phyloP scores from a whole-genome alignment of 2,113 vertebrate species.

The Nestor notabilis region DNA sequence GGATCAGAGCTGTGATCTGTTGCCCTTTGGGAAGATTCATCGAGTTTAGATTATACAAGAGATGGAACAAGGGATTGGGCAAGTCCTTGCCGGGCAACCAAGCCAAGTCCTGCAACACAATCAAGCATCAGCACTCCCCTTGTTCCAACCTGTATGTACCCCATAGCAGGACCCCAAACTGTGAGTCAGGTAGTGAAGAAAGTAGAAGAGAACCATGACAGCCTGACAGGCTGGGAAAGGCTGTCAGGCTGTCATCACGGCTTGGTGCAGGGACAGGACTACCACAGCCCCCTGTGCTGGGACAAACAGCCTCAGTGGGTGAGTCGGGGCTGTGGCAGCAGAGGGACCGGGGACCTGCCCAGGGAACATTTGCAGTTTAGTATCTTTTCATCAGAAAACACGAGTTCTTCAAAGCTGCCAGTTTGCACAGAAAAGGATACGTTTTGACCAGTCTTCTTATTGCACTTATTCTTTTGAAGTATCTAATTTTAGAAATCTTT shows the following conservation, averaged over 20 bases:
- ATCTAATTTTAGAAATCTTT: slow-evolving; percentile 63
- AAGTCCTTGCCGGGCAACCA: rapidly evolving
- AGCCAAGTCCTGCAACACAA: not conserved
- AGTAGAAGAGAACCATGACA: not conserved
- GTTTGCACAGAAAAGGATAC: not conserved
- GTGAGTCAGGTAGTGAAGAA: not conserved
- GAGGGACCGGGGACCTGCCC: not conserved
- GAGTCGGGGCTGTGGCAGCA: rapidly evolving
- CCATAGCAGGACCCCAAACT: not conserved
- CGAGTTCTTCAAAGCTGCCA: slow-evolving; percentile 7
- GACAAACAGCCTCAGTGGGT: rapidly evolving
- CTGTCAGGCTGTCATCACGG: not conserved
- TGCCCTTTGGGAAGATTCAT: not conserved
- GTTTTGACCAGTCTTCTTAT: slow-evolving; percentile 38
- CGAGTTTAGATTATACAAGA: not conserved
- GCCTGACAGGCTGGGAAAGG: not conserved
- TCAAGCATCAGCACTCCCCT: not conserved
- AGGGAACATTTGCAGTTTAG: not conserved
- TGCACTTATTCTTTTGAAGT: slow-evolving; percentile 51
- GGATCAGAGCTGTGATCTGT: not conserved
- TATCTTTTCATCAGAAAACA: not conserved
- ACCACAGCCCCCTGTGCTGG: rapidly evolving
- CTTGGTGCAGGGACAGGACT: not conserved
- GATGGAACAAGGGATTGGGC: not conserved
- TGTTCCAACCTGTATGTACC: not conserved